Base-by-base conservation (phyloP, 2,113 vertebrate genomes). In the Prietella phreatophila region DNA sequence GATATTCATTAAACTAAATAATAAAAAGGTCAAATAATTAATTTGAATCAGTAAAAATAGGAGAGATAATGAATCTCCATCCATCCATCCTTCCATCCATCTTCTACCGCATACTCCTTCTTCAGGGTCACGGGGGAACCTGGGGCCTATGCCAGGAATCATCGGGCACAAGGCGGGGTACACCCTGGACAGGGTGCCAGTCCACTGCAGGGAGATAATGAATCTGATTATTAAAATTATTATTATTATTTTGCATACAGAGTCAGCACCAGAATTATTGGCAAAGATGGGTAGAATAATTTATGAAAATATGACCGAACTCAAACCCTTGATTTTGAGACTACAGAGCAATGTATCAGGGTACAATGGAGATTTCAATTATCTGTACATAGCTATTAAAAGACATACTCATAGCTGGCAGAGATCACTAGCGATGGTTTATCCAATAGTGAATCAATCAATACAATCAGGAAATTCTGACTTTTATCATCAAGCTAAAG, bases 371-470 rank as follows among this genome's bases (percentile, higher is more conserved):
- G 15, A 9, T 56, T 53, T 56, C 15, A 50, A 8, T 75, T 88
- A 83, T 90, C 84, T 86, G 73, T 86, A 86, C 22, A 39, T 55
- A 67, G 27, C 69, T 71, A 42, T 83, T 78, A 39, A 36, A 36
- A 60, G 81, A 53, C 60, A 39, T 84, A 63, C 53, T 85, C 22
- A 20, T 15, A 67, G 19, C 56, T 84, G 47, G 25, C 71, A 61
- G 36, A n/a, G 55, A 27, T 86, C 4, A 47, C n/a, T n/a, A 50
- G 33, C 14, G 27, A 22, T 42, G 8, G 50, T 30, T 55, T 58
- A 61, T 19, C 20, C 22, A 33, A 39, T 25, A 11, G 39, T 60
- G 19, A 73, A 25, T 22, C 30, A 47, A 1, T 17, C 25, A 42
- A 30, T 39, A 61, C 2, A 75, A 30, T 36, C 13, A 69, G 53